Percentiles rank a stretch among this genome's conserved stretches.
phyloP scores from a whole-genome alignment of 2,113 vertebrate genomes.

The Monarcha castaneiventris region DNA sequence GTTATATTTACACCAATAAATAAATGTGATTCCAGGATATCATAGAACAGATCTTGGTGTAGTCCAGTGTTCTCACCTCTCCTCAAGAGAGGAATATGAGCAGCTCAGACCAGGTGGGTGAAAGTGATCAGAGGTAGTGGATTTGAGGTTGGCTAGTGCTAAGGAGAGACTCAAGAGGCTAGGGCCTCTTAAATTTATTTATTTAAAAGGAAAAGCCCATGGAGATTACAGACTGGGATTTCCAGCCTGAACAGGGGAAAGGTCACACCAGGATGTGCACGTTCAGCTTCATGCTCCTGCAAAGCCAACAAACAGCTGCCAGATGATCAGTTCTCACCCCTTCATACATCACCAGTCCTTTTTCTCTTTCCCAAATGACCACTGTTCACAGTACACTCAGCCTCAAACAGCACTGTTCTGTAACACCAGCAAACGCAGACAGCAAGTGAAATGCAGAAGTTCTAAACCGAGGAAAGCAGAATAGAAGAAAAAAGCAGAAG shows the following conservation, averaged over 20 bases:
- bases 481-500: not conserved
- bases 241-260: not conserved
- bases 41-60: not conserved
- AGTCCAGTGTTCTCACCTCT: not conserved
- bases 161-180: not conserved
- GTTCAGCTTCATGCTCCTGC: not conserved
- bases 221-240: not conserved
- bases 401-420: not conserved
- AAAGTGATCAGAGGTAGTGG: not conserved
- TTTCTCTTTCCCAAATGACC: not conserved
- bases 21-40: not conserved
- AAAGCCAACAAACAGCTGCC: not conserved
- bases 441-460: not conserved
- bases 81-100: not conserved
- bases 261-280: not conserved
- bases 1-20: not conserved
- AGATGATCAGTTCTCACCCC: not conserved
- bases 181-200: not conserved
- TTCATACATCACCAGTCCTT: rapidly evolving
- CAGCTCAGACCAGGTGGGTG: not conserved
- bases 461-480: not conserved
- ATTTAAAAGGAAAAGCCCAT: slow-evolving; percentile 24
- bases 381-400: not conserved
- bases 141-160: not conserved
- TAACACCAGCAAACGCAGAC: not conserved